phyloP scores from a whole-genome alignment of 2,888 invertebrate species.

The Mesodorylaimus sp. region DNA sequence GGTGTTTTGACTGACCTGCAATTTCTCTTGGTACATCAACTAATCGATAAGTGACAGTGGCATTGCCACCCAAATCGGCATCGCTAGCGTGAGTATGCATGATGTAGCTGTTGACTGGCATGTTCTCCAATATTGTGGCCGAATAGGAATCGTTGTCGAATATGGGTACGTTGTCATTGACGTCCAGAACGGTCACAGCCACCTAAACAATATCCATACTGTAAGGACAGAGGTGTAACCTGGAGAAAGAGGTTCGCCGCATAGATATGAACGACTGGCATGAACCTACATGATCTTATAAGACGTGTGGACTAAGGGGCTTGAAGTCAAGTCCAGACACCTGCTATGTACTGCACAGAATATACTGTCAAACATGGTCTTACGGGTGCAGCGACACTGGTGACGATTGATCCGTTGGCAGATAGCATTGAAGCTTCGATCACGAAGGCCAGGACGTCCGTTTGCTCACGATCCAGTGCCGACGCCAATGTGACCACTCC shows the following conservation, averaged over 20 bases:
- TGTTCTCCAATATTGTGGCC: neutral
- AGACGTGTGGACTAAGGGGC: too few species aligned
- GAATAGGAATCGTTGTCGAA: neutral
- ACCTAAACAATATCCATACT: too few species aligned
- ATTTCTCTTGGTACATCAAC: neutral
- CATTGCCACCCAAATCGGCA: neutral
- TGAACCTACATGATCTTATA: too few species aligned
- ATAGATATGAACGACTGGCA: too few species aligned
- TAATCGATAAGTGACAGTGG: neutral
- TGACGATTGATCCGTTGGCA: too few species aligned
- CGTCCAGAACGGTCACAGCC: neutral
- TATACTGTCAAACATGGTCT: too few species aligned
- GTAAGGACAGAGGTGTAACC: too few species aligned
- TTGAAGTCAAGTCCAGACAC: too few species aligned
- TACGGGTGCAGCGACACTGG: too few species aligned
- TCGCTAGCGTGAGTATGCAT: neutral
- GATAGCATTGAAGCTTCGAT: neutral
- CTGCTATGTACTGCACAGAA: too few species aligned
- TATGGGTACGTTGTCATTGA: neutral
- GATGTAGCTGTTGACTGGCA: neutral
- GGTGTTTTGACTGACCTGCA: too few species aligned
- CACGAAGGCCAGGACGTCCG: neutral
- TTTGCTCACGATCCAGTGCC: neutral
- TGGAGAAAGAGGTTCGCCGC: too few species aligned
- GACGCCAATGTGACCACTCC: neutral